Evolutionary conservation across 2,888 invertebrate species (phyloP).

Genomic region (Ophioninae sp.): DNA sequence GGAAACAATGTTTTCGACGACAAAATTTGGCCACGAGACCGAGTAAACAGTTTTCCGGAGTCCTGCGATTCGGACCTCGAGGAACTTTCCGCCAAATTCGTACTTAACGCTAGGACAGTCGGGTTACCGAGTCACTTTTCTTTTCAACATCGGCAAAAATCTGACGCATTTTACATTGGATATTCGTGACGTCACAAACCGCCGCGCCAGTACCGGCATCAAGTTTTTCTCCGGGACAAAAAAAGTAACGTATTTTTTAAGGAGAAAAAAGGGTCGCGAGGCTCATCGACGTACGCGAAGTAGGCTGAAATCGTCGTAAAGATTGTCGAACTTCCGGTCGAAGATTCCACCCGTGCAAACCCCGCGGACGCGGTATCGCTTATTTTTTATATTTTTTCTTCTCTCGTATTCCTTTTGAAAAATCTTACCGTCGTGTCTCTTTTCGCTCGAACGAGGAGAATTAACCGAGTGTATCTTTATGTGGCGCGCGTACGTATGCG

Average conservation of each 20-base stretch:
- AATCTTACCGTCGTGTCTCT: conserved; percentile 5
- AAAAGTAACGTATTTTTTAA: neutral
- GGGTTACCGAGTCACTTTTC: neutral
- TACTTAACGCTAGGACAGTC: neutral
- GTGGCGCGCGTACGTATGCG: conserved; percentile 53
- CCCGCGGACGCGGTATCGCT: conserved; percentile 10
- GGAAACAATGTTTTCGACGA: conserved; percentile 16
- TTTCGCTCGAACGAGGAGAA: conserved; percentile 29
- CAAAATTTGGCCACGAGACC: neutral
- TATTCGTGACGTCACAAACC: no score
- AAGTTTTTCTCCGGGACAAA: no score
- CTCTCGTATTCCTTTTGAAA: conserved; percentile 4
- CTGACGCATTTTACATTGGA: neutral
- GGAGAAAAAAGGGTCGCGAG: conserved; percentile 1
- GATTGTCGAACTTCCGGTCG: neutral
- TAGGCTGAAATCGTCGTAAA: neutral
- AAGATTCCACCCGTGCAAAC: neutral
- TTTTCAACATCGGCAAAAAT: neutral
- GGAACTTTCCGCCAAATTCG: conserved; percentile 1
- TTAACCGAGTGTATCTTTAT: conserved; percentile 54
- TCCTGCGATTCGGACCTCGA: conserved; percentile 47
- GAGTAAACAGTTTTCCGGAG: conserved; percentile 3
- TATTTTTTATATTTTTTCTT: conserved; percentile 7
- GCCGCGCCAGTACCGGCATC: no score
- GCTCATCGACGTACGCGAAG: conserved; percentile 42